phyloP scores from a whole-genome alignment of 1,140 invertebrate species.

The Lasioglossum albipes region DNA sequence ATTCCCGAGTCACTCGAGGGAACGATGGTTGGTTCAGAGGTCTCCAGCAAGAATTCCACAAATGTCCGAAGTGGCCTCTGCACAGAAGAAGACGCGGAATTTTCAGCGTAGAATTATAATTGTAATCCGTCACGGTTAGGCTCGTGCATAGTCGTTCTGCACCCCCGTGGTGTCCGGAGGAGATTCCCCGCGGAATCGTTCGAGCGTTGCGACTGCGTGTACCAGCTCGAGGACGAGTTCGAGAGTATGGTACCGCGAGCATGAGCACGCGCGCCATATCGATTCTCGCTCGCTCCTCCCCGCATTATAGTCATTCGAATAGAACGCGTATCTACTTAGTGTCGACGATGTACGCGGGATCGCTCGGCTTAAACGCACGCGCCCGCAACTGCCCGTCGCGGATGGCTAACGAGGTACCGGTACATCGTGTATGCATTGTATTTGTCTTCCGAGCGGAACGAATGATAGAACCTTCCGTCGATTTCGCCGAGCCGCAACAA shows the following conservation, averaged over 20 bases:
- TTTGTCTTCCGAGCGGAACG: constrained; percentile 31
- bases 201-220: constrained; percentile 34
- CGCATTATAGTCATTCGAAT: constrained; percentile 34
- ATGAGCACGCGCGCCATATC: constrained; percentile 12
- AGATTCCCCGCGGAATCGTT: constrained; percentile 40
- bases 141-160: constrained; percentile 7
- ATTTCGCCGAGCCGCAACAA: constrained; percentile 20
- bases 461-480: constrained; percentile 41
- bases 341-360: constrained; percentile 51
- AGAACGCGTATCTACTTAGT: constrained; percentile 60
- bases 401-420: constrained; percentile 52
- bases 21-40: too few species aligned
- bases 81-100: too few species aligned
- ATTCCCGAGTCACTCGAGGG: too few species aligned
- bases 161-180: constrained; percentile 41
- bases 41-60: too few species aligned
- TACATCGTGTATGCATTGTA: constrained; percentile 44
- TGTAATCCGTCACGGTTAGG: constrained; percentile 22
- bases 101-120: too few species aligned
- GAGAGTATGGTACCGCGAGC: neutral
- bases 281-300: constrained; percentile 7
- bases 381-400: constrained; percentile 50
- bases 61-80: too few species aligned
- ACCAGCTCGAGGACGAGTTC: too few species aligned
- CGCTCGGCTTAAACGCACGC: constrained; percentile 53